These are phyloP conservation scores for Lacanobia wlatinum DNA, from an alignment of 2,888 invertebrate genomes.

Conservation along the genomic window DNA sequence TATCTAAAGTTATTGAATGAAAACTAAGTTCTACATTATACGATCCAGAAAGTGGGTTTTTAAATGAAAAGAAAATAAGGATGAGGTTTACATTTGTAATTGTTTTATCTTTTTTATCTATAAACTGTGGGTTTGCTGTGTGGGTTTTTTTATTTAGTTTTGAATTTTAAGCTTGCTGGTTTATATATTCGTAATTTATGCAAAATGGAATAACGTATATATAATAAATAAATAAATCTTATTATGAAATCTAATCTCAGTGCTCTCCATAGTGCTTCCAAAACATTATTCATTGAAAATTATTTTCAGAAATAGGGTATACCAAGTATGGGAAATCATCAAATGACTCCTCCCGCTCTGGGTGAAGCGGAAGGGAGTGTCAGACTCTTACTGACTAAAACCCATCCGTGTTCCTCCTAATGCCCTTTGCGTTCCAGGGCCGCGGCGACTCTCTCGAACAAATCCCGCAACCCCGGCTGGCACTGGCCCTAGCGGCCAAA, in stretches of 20 bases:
- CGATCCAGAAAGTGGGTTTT: constrained; percentile 24
- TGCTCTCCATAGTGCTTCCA: not conserved
- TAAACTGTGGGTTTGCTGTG: not conserved
- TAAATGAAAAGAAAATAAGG: constrained; percentile 41
- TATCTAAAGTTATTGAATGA: constrained; percentile 64
- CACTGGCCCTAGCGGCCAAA: no score
- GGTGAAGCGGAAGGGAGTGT: no score
- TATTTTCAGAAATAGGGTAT: not conserved
- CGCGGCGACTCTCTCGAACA: no score
- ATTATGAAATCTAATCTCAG: not conserved
- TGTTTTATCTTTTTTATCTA: constrained; percentile 2
- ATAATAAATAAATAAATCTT: not conserved
- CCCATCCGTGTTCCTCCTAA: no score
- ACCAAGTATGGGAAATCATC: no score
- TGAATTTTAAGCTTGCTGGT: not conserved
- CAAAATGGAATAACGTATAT: not conserved
- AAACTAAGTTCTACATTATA: constrained; percentile 56
- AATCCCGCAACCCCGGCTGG: no score
- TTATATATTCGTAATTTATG: not conserved
- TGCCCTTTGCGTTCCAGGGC: no score
- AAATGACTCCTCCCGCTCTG: no score
- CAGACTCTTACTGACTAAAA: no score
- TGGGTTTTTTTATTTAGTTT: not conserved
- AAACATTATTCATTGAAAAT: not conserved
- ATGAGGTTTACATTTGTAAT: constrained; percentile 25